phyloP scores from a whole-genome alignment of 2,888 invertebrate genomes.

The Agonopterix alstromeriana region DNA sequence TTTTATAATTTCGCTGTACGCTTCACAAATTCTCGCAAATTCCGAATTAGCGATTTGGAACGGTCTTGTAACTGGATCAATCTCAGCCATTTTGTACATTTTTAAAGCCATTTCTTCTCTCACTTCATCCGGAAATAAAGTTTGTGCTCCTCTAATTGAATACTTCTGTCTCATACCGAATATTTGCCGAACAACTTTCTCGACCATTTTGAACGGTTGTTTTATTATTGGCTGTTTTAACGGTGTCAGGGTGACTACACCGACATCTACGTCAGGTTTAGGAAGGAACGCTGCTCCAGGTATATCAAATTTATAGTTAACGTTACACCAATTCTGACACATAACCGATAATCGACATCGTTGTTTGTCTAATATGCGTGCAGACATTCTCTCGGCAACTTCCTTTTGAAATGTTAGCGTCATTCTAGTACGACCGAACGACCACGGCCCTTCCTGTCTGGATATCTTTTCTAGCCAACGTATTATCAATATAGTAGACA shows the following conservation, averaged over 20 bases:
- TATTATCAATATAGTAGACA: slow-evolving; percentile 95
- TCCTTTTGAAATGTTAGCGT: slow-evolving; percentile 98
- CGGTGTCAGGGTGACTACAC: slow-evolving; percentile 93
- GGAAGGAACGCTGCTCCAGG: slow-evolving; percentile 95
- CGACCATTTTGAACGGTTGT: slow-evolving; percentile 89
- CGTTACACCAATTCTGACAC: slow-evolving; percentile 94
- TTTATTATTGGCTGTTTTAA: slow-evolving; percentile 83
- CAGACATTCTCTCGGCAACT: slow-evolving; percentile 95
- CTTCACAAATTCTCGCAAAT: slow-evolving; percentile 84
- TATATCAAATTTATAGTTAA: slow-evolving; percentile 90
- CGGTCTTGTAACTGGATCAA: slow-evolving; percentile 82
- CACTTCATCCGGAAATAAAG: slow-evolving; percentile 84
- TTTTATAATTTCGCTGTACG: slow-evolving; percentile 84
- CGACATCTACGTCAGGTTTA: slow-evolving; percentile 97
- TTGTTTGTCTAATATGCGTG: slow-evolving; percentile 80
- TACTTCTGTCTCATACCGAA: slow-evolving; percentile 94
- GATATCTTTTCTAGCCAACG: slow-evolving; percentile 91
- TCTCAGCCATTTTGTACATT: slow-evolving; percentile 83
- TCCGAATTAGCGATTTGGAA: slow-evolving; percentile 87
- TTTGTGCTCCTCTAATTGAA: slow-evolving; percentile 81
- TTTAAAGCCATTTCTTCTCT: slow-evolving; percentile 79
- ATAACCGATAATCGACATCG: slow-evolving; percentile 95
- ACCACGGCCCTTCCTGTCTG: slow-evolving; percentile 84
- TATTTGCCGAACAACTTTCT: slow-evolving; percentile 91
- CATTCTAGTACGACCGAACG: slow-evolving; percentile 88